Evolutionary conservation across 2,113 vertebrate species (phyloP).

Genomic region (Tragelaphus scriptus): DNA sequence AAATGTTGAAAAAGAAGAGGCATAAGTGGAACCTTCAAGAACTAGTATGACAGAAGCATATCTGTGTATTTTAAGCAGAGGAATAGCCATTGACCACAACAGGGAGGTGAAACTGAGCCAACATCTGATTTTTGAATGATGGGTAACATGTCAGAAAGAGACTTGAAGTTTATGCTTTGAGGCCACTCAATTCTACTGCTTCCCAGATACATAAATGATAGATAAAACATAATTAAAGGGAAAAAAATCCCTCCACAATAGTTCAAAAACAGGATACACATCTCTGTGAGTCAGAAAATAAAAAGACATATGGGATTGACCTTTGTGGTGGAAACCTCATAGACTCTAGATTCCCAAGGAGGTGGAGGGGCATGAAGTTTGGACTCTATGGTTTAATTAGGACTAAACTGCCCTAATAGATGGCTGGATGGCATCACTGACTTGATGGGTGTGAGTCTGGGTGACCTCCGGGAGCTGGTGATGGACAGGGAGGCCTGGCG

Average conservation of each 20-base stretch:
- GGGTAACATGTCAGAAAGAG: background rate
- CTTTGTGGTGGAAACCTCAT: background rate
- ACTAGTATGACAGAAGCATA: too few relatives aligned
- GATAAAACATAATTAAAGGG: background rate
- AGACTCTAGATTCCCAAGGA: background rate
- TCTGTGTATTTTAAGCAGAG: background rate
- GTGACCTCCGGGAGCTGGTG: too few relatives aligned
- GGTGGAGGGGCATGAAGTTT: background rate
- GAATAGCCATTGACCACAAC: accelerated
- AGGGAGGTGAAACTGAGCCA: background rate
- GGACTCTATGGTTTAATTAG: background rate
- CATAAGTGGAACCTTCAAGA: background rate
- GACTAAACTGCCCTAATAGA: too few relatives aligned
- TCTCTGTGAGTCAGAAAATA: background rate
- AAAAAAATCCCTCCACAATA: background rate
- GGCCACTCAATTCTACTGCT: background rate
- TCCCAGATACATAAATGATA: background rate
- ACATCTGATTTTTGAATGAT: background rate
- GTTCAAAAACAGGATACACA: background rate
- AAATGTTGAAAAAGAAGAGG: background rate
- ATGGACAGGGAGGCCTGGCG: too few relatives aligned
- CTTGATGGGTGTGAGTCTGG: too few relatives aligned
- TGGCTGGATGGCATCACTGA: too few relatives aligned
- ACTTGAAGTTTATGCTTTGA: background rate
- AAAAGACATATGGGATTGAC: background rate